Evolutionary conservation across 2,113 vertebrate genomes (phyloP), one percentile per base, ranked within the genome.

Genomic region (Camelus dromedarius): DNA sequence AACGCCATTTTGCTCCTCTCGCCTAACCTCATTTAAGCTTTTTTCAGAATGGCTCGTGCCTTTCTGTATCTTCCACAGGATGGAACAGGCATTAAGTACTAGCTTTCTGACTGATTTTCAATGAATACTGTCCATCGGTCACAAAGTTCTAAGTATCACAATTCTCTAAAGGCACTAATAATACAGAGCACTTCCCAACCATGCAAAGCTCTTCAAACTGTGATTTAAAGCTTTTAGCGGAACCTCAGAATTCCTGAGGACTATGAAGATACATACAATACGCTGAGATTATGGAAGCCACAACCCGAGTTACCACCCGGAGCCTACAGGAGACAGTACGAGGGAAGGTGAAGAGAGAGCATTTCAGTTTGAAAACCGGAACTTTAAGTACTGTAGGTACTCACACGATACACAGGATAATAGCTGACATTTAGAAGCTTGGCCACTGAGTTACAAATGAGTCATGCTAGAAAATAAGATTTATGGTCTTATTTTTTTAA

Each of bases 401-500:
- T 60, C 38, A 15, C 8, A 8, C 42, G 35, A 50, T 58, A 75
- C 6, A 35, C 2, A 81, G 38, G 35, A 38, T 32, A n/a, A 24
- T 13, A 73, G 6, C 35, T 62, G 48, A 72, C 76, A 72, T 35
- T 76, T 3, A 77, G n/a, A 77, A 83, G 46, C 11, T n/a, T 72
- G 26, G 42, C 56, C 79, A 46, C n/a, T 6, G 69, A 69, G 28
- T 72, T 89, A 89, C 35, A 91, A 91, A 69, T 64, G 20, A 82
- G 10, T 64, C 66, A 76, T 52, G 58, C 54, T 85, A 62, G n/a
- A 82, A 93, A 85, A 95, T 19, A 20, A 2, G 15, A 82, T 8
- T 77, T 62, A 6, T 22, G 54, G 48, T 92, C 54, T 89, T 87
- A 46, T 24, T 73, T 82, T n/a, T n/a, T 93, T 86, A 95, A 95